Evolutionary conservation across 2,888 invertebrate species (phyloP), one percentile per base, ranked within the genome.

Genomic region (Meiosimyza platycephala): DNA sequence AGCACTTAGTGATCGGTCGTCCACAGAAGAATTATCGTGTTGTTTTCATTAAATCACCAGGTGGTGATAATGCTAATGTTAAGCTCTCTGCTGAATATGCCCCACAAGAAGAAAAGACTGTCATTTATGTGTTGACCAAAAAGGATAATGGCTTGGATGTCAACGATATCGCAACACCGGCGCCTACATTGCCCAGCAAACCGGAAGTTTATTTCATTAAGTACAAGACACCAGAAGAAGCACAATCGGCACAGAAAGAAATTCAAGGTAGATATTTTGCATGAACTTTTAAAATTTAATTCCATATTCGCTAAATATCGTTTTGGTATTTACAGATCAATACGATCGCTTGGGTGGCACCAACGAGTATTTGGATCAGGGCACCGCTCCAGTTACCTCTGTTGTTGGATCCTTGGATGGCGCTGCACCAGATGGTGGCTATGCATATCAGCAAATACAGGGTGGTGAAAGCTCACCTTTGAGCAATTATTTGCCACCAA

Each of bases 201-300:
- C 85, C 86, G 11, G 86, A 86, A 60, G 81, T 86, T n/a, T 85
- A 84, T 79, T 86, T 86, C 74, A 85, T 86, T 62, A 85, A 83
- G 55, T 86, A 86, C 80, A 86, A 81, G 74, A 86, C 85, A 1
- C 82, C 82, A 47, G 83, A 84, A 67, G 86, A 86, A 78, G 86
- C 85, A n/a, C 78, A 77, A 5, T 81, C 82, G 2, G 86, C 85
- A 6, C 85, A 85, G 73, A 80, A 77, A n/a, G 81, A 84, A 77
- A 86, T 86, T 57, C 86, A 86, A 80, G 79, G 82, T 81, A 71
- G 55, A 72, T 73, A 4, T 59, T 7, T 40, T 40, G 40, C n/a
- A 12, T 7, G 13, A 12, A 74, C 13, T 48, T 64, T 51, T 51
- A 73, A 13, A 74, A 65, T 63, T 13, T 40, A 28, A 13, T 65